Evolutionary conservation across 2,797 vertebrate genomes (phyloP).

Genomic region (Amphiprion clarkii): DNA sequence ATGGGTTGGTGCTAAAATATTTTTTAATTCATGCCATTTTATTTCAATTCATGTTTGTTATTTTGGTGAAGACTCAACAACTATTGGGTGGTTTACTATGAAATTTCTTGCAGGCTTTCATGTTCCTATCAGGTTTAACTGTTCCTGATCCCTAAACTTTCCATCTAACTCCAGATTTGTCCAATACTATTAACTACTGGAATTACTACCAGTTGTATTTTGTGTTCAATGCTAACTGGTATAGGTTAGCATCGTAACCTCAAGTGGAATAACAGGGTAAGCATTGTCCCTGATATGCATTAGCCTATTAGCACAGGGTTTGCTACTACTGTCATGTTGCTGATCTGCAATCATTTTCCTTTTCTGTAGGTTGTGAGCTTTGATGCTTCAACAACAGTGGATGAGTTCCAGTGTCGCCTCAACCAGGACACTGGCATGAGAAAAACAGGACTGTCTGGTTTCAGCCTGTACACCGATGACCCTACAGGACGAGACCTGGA

Average conservation of each 20-base stretch:
- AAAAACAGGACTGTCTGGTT: slow-evolving; percentile 92
- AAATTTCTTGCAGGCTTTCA: too few species aligned
- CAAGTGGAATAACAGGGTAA: neutral
- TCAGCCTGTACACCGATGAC: slow-evolving; percentile 95
- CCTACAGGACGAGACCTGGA: slow-evolving; percentile 94
- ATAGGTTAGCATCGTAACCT: neutral
- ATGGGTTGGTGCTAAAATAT: neutral
- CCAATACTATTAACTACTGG: neutral
- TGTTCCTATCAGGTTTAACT: neutral
- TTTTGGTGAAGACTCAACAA: too few species aligned
- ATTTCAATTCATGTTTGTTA: too few species aligned
- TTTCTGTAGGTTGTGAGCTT: slow-evolving; percentile 93
- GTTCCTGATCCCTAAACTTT: neutral
- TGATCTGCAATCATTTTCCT: neutral
- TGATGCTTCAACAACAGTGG: slow-evolving; percentile 96
- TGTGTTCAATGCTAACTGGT: too few species aligned
- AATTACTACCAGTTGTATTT: neutral
- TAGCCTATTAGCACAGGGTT: neutral
- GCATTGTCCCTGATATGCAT: too few species aligned
- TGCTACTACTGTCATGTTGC: neutral
- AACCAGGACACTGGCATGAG: slow-evolving; percentile 96
- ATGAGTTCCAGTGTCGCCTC: slow-evolving; percentile 95
- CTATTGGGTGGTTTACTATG: too few species aligned
- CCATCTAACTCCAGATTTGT: neutral
- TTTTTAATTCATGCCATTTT: too few species aligned